Conservation (phyloP, 2,888 invertebrate genomes). For the Charanyca ferruginea region DNA sequence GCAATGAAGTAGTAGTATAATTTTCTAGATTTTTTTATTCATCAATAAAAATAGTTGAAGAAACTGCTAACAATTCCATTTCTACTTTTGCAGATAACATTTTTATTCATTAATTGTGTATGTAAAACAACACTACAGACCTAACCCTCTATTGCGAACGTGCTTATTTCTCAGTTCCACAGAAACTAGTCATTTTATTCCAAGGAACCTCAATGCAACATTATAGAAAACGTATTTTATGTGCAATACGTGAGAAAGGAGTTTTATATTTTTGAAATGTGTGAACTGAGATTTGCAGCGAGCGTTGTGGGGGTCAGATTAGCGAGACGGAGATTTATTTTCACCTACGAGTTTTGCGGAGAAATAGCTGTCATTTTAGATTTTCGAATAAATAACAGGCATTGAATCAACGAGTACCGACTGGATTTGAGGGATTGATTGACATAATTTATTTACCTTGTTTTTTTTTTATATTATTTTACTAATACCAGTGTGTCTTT, state of each 20-base stretch:
- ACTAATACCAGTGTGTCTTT: too few relatives aligned
- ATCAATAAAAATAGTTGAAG: too few relatives aligned
- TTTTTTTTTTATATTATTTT: too few relatives aligned
- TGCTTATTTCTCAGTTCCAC: constrained; percentile 24
- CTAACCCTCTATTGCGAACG: constrained; percentile 30
- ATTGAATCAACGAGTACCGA: too few relatives aligned
- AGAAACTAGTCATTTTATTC: constrained; percentile 31
- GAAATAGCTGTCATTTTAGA: neutral
- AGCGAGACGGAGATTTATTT: constrained; percentile 22
- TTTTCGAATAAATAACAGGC: constrained; percentile 4
- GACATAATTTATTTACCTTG: constrained; percentile 9
- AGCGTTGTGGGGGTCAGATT: constrained; percentile 29
- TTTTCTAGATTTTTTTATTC: too few relatives aligned
- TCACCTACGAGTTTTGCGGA: constrained; percentile 1
- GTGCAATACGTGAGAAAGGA: constrained; percentile 46
- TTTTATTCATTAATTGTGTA: constrained; percentile 13
- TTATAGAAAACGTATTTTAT: constrained; percentile 53
- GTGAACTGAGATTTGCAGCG: constrained; percentile 45
- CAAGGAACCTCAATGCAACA: constrained; percentile 45
- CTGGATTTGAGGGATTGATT: neutral
- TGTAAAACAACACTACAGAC: constrained; percentile 12
- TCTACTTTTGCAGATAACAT: neutral
- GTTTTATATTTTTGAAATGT: constrained; percentile 58
- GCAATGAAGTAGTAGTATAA: too few relatives aligned
- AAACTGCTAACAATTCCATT: neutral